Base-by-base conservation (phyloP, 2,888 invertebrate species). In the Tuta absoluta region DNA sequence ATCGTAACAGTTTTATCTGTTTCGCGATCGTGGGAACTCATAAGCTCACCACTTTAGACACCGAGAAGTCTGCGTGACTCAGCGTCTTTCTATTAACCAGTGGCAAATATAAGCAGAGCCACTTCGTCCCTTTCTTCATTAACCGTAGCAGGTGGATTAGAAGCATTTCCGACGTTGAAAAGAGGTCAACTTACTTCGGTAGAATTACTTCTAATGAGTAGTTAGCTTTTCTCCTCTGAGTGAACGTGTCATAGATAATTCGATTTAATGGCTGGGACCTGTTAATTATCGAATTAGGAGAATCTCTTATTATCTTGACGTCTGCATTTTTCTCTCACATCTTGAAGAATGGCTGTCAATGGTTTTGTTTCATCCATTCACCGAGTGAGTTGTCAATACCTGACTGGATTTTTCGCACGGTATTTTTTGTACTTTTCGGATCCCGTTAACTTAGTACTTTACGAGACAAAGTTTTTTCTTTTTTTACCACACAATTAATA, bases 211-310 rank as follows among this genome's bases (percentile, higher is more conserved):
- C 68, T 89, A 90, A 91, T 89, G 87, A 86, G 84, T 84, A 88
- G 90, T 89, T 87, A 85, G 83, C 82, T 85, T 88, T 86, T 88
- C 85, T 84, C 73, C 72, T 77, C 76, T 78, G 84, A 89, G 85
- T 87, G 87, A 87, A 87, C 85, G 77, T 87, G 89, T 90, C 90
- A 87, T 86, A 89, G 86, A 86, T 90, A 91, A 91, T 90, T 90
- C 84, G 81, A 87, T 91, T 87, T 91, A 87, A 90, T 89, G 87
- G 87, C 73, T 67, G 72, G 71, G 77, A 82, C 77, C 78, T 79
- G 76, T 79, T 87, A 89, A 91, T 91, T 90, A 91, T 87, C 85
- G 85, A 89, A 90, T 91, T 89, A 90, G 81, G 75, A 76, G 78
- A 78, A 74, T 74, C 69, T 72, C 67, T 61, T 49, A 61, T 61